These are phyloP conservation scores for Ptychoptera albimana DNA, from an alignment of 2,888 invertebrate species.

Conservation along the genomic window DNA sequence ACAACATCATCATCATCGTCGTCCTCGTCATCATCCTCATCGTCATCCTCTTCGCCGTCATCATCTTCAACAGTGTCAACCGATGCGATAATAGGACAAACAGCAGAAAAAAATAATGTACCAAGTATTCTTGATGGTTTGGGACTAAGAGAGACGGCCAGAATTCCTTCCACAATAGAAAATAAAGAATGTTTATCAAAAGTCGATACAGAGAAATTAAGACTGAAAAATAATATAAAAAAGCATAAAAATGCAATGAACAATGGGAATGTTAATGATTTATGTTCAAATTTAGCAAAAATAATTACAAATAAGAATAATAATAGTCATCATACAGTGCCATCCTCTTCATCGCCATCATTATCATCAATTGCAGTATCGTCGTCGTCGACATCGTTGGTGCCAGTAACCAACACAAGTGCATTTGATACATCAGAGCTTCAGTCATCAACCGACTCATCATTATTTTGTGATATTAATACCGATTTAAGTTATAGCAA, in stretches of 20 bases:
- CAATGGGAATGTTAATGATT: background rate
- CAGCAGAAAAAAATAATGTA: slow-evolving; percentile 1
- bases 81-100: background rate
- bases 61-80: background rate
- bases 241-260: background rate
- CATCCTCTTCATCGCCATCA: no score
- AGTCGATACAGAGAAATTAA: slow-evolving; percentile 3
- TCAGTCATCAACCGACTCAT: no score
- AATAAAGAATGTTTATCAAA: background rate
- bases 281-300: background rate
- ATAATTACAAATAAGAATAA: background rate
- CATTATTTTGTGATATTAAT: no score
- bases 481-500: no score
- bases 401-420: no score
- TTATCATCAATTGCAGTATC: no score
- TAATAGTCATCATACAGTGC: background rate
- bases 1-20: background rate
- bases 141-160: slow-evolving; percentile 1
- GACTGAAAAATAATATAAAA: slow-evolving; percentile 3
- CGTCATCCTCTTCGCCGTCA: background rate
- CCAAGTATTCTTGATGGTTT: slow-evolving; percentile 3
- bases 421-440: no score
- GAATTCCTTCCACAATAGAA: background rate
- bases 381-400: no score
- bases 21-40: background rate